Base-by-base conservation (phyloP, 1,140 invertebrate species). In the Caenorhabditis briggsae region DNA sequence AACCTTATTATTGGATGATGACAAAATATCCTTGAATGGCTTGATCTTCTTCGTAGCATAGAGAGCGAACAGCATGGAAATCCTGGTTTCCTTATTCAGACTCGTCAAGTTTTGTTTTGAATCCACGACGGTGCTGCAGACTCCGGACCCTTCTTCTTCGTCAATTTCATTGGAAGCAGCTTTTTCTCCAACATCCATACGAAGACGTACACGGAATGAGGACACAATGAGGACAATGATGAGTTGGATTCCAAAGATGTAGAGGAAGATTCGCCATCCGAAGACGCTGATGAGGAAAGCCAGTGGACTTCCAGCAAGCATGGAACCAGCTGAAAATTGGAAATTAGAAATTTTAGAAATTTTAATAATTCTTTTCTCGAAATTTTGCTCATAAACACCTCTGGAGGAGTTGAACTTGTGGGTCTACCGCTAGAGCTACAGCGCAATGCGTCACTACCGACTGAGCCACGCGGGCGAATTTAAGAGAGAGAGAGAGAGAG, bases 111-210 rank as follows among this genome's bases (percentile, higher is more conserved):
- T 78, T 78, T 46, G 6, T 11, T 78, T 46, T 2, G 70, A 78
- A 78, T 78, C 70, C n/a, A 78, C 70, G 23, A 78, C 70, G 11
- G 70, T 78, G 23, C 70, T 78, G 70, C 70, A 78, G 46, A 78
- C 70, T 11, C 70, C 70, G 18, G 70, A 78, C 6, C 70, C 46
- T 53, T 78, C 70, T 11, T 78, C 70, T 23, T 78, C 70, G 9
- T 78, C 70, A 9, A 78, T 23, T 23, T 78, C 70, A 53, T 18
- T 43, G 9, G 64, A 18, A 18, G 64, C n/a, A 5, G 50, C 9
- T 5, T 78, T 78, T 5, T 50, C 46, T 48, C n/a, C 46, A 23
- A 20, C 23, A 50, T 50, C 20, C 70, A 78, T 78, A 78, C 70
- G 70, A 50, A 78, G 70, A 50, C 18, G 70, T n/a, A 78, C 70